These are phyloP conservation scores for Dryas iulia DNA, from an alignment of 1,140 invertebrate genomes.

Conservation along the genomic window DNA sequence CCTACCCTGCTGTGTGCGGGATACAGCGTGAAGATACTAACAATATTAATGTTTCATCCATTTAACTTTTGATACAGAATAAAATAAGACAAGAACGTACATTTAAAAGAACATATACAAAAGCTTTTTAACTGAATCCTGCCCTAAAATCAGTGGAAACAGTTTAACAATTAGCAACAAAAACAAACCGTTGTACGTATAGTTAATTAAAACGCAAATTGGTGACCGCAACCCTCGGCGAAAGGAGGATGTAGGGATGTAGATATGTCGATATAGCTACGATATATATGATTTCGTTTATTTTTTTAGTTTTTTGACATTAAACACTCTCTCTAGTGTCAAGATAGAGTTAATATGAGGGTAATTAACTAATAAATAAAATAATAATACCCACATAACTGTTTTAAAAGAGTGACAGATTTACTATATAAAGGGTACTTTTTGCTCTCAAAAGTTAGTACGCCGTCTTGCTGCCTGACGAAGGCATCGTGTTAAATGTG, in stretches of 20 bases:
- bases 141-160: slow-evolving; percentile 1
- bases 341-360: too few relatives aligned
- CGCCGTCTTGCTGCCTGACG: too few relatives aligned
- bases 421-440: too few relatives aligned
- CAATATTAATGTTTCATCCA: neutral
- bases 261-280: slow-evolving; percentile 1
- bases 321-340: too few relatives aligned
- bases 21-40: too few relatives aligned
- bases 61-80: neutral
- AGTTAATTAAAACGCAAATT: slow-evolving; percentile 73
- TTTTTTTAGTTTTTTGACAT: too few relatives aligned
- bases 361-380: too few relatives aligned
- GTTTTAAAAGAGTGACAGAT: too few relatives aligned
- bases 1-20: too few relatives aligned
- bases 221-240: slow-evolving; percentile 48
- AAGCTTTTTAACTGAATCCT: neutral
- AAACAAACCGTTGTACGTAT: slow-evolving; percentile 58
- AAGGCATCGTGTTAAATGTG: too few relatives aligned
- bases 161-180: slow-evolving; percentile 58
- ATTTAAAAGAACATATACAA: neutral
- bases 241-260: slow-evolving; percentile 32
- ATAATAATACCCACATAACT: too few relatives aligned
- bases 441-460: too few relatives aligned
- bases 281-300: neutral
- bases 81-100: neutral